Conservation (phyloP, 2,113 vertebrate species). For the Dasyurus viverrinus region DNA sequence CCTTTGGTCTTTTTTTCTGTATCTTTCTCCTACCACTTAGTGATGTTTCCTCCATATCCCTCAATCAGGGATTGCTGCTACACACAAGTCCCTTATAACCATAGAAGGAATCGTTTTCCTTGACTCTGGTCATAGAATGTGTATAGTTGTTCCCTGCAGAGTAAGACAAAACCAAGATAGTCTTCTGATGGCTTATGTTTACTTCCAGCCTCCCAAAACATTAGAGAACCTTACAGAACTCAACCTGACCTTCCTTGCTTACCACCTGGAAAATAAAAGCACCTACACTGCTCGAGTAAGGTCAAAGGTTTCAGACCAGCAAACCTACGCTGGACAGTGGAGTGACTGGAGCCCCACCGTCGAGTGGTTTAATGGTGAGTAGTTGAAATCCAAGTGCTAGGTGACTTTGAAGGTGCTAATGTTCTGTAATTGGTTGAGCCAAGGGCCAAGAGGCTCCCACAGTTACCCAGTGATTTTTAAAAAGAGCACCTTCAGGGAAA, state of each 20-base stretch:
- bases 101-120: neutral
- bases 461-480: neutral
- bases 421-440: neutral
- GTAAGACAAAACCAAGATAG: neutral
- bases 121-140: neutral
- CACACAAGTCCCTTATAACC: neutral
- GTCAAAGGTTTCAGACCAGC: slow-evolving; percentile 14
- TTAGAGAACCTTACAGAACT: slow-evolving; percentile 45
- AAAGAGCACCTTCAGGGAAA: neutral
- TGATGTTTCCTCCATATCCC: neutral
- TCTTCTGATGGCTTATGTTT: neutral
- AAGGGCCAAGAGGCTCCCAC: neutral
- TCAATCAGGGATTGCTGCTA: neutral
- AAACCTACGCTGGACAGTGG: slow-evolving; percentile 68
- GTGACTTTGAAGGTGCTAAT: neutral
- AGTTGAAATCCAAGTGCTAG: neutral
- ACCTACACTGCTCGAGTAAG: slow-evolving; percentile 69
- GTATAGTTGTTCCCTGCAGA: neutral
- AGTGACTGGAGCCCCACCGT: slow-evolving; percentile 83
- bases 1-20: neutral
- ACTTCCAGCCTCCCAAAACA: slow-evolving; percentile 3
- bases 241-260: slow-evolving; percentile 65
- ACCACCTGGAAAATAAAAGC: slow-evolving; percentile 58
- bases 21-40: neutral
- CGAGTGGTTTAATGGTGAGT: slow-evolving; percentile 79